A percentile compares a stretch with the other conserved stretches of the same genome.
These are phyloP conservation scores for Channa maculata DNA, from an alignment of 2,113 vertebrate genomes.

Conservation along the genomic window DNA sequence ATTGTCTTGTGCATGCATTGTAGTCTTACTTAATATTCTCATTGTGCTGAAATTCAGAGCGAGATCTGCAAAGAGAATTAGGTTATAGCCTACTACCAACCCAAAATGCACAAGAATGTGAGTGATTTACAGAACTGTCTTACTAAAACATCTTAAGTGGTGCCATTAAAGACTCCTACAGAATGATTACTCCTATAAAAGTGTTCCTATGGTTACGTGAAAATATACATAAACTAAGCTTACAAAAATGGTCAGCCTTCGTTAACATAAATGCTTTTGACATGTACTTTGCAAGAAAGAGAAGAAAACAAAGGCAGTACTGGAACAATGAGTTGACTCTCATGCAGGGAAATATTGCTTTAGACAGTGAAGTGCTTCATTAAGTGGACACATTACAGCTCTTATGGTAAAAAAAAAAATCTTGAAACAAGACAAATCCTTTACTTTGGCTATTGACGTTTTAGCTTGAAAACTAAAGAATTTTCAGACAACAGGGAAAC, in stretches of 20 bases:
- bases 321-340: slow-evolving; percentile 36
- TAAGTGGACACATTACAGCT: slow-evolving; percentile 36
- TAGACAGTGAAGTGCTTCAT: slow-evolving; percentile 29
- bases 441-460: slow-evolving; percentile 22
- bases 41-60: too few species aligned
- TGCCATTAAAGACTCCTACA: neutral
- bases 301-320: slow-evolving; percentile 1
- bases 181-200: slow-evolving; percentile 10
- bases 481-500: slow-evolving; percentile 57
- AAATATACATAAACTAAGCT: slow-evolving; percentile 1
- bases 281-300: slow-evolving; percentile 3
- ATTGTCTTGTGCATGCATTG: too few species aligned
- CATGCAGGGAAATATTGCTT: slow-evolving; percentile 34
- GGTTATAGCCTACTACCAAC: too few species aligned
- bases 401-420: slow-evolving; percentile 20
- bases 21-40: too few species aligned
- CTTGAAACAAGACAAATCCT: slow-evolving; percentile 39
- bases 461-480: slow-evolving; percentile 26
- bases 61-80: too few species aligned
- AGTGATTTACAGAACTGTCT: neutral
- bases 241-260: slow-evolving; percentile 18
- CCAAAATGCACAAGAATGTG: too few species aligned
- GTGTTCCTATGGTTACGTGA: neutral
- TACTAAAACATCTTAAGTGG: neutral
- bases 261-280: slow-evolving; percentile 31